Evolutionary conservation across 2,888 invertebrate genomes (phyloP), one percentile per base, ranked within the genome.

Genomic region (Eristalis intricaria): DNA sequence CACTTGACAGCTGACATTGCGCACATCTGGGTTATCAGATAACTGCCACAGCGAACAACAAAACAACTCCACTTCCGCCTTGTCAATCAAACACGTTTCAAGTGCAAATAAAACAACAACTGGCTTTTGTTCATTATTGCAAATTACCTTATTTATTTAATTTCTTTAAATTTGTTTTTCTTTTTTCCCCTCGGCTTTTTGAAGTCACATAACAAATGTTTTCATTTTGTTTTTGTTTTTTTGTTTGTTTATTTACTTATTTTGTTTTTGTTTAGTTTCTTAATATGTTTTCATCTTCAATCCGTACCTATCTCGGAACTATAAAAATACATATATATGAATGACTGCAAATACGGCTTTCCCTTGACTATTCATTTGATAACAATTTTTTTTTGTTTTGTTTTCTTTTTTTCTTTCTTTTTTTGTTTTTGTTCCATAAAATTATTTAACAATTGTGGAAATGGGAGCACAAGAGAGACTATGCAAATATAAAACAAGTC

Each of bases 291-390:
- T 81, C 81, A 82, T 71, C 50, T 71, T 83, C 70, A 75, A 83
- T 84, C 84, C 75, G 76, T 80, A 87, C 68, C 87, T 87, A 78
- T 79, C 79, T 84, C 66, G 84, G 83, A 87, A 87, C 87, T 87
- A 87, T 87, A 87, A 87, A 87, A 87, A 87, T 87, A 87, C 87
- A 87, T 69, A 70, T 69, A 70, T 70, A 79, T 71, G 77, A 69
- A 69, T 80, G 86, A 75, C 84, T 87, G 79, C 84, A 80, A 87
- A 86, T 86, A 80, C 79, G 84, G 29, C 8, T 79, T 79, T 80
- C 68, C 87, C 71, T 80, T 84, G 84, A 79, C 73, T 84, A 79
- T 84, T 84, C 84, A 87, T 76, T 87, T 80, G 84, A 88, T 84
- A 88, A 88, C 84, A 88, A 73, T 87, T 77, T 85, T 78, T 86